Evolutionary conservation across 2,888 invertebrate genomes (phyloP), one percentile per base, ranked within the genome.

Genomic region (Cantharis rustica): DNA sequence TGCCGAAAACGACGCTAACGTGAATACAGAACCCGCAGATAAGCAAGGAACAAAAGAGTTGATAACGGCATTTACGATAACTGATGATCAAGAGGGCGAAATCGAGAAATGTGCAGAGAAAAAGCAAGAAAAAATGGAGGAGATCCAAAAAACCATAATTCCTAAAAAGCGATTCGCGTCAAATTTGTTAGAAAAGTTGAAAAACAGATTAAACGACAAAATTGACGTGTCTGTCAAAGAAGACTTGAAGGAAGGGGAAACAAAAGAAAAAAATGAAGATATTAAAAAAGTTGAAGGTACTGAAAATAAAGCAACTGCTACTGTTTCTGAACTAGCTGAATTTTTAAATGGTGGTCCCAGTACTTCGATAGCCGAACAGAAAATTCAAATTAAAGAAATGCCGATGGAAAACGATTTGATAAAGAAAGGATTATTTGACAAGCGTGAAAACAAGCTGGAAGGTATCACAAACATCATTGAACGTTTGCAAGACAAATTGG

Each of bases 101-200:
- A 47, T n/a, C n/a, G 47, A 47, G n/a, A 88, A 88, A 76, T 89
- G 90, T 71, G 89, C 90, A 77, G 84, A 88, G 61, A 89, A 90
- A 78, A 86, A 90, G 0, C 86, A 89, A 69, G 87, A 88, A 73
- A 89, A 87, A 76, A 90, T 90, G 90, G 88, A 89, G 63, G 90
- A 90, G 79, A 86, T 90, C 7, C 86, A 84, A 75, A 84, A 86
- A 80, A 83, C 83, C 3, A 82, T 87, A 16, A 84, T 84, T 63
- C 81, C 82, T 3, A 83, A 82, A 16, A 83, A 88, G 68, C 80
- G 78, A 20, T 79, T 79, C 0, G 73, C 78, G 20, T 80, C 77
- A n/a, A 78, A 80, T 69, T 82, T 88, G 0, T 87, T 86, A 1
- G 88, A 88, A 5, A 86, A 79, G 83, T 83, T 66, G 80, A 83